A percentile compares a stretch with the other conserved stretches of the same genome.
Conservation (phyloP, 2,888 invertebrate species). For the Trypoxylon attenuatum region DNA sequence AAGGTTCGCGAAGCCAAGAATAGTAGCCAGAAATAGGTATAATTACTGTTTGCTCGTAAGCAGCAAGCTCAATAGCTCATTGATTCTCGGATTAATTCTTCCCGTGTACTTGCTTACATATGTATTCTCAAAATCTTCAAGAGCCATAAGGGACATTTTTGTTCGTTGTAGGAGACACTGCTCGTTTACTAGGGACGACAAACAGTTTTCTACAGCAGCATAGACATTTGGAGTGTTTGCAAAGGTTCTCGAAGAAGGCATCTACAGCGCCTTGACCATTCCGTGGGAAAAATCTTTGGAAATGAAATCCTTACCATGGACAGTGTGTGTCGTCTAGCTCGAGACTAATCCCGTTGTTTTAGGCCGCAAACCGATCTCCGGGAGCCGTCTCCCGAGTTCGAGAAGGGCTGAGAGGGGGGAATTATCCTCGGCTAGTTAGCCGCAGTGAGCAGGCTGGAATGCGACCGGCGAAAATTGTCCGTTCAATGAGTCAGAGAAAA, state of each 20-base stretch:
- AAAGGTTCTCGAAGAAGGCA: slow-evolving; percentile 40
- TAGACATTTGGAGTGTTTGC: slow-evolving; percentile 69
- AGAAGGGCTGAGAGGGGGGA: slow-evolving; percentile 31
- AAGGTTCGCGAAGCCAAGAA: no score
- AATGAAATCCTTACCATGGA: slow-evolving; percentile 62
- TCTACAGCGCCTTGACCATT: slow-evolving; percentile 29
- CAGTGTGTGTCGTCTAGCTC: slow-evolving; percentile 15
- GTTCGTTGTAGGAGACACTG: slow-evolving; percentile 4
- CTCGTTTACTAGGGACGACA: slow-evolving; percentile 52
- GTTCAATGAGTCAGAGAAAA: slow-evolving; percentile 21
- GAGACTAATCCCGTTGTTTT: slow-evolving; percentile 62
- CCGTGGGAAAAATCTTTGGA: slow-evolving; percentile 59
- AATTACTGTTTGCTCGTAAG: no score
- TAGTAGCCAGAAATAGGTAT: no score
- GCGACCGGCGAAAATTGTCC: slow-evolving; percentile 45
- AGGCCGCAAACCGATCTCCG: slow-evolving; percentile 10
- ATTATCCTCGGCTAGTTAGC: slow-evolving; percentile 24
- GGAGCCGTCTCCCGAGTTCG: slow-evolving; percentile 19
- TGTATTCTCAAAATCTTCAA: not conserved
- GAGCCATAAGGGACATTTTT: not conserved
- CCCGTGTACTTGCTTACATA: no score
- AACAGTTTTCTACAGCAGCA: slow-evolving; percentile 65
- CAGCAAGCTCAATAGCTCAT: no score
- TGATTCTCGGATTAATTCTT: no score
- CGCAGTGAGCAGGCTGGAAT: slow-evolving; percentile 12